These are phyloP conservation scores for Hemiprocne comata DNA, from an alignment of 2,113 vertebrate species.

Conservation along the genomic window DNA sequence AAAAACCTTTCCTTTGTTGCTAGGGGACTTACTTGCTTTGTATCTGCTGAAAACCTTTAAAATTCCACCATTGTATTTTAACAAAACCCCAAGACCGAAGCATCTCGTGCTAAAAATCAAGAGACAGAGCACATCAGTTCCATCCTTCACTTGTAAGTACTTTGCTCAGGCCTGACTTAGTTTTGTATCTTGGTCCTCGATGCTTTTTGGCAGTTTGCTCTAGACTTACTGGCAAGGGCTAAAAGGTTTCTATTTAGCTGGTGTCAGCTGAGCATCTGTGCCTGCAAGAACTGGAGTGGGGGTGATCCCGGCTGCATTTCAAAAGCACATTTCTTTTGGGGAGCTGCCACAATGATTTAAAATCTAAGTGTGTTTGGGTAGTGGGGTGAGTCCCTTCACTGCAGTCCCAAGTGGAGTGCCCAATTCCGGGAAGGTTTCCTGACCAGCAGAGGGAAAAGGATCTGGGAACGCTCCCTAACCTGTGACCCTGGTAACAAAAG, in stretches of 20 bases:
- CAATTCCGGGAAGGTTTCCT: neutral
- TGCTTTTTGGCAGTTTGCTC: slow-evolving; percentile 65
- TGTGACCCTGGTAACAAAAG: slow-evolving; percentile 63
- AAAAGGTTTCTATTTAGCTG: slow-evolving; percentile 69
- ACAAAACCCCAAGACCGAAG: neutral
- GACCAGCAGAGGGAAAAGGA: neutral
- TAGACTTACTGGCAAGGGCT: slow-evolving; percentile 69
- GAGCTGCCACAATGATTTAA: neutral
- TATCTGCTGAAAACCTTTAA: neutral
- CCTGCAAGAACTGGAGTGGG: slow-evolving; percentile 58
- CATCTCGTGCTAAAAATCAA: neutral
- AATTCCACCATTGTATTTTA: neutral
- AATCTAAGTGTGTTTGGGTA: neutral
- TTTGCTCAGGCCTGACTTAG: slow-evolving; percentile 34
- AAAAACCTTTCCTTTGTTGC: slow-evolving; percentile 13
- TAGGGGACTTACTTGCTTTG: slow-evolving; percentile 26
- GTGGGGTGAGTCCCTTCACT: neutral
- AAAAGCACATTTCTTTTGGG: neutral
- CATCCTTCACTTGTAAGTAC: neutral
- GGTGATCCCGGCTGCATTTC: slow-evolving; percentile 27
- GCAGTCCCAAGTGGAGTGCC: neutral
- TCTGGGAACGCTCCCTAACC: slow-evolving; percentile 57
- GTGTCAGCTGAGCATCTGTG: slow-evolving; percentile 70
- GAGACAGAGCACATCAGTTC: neutral
- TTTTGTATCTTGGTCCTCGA: slow-evolving; percentile 29